Base-by-base conservation (phyloP, 2,888 invertebrate species). In the Chaitophorus viminalis region DNA sequence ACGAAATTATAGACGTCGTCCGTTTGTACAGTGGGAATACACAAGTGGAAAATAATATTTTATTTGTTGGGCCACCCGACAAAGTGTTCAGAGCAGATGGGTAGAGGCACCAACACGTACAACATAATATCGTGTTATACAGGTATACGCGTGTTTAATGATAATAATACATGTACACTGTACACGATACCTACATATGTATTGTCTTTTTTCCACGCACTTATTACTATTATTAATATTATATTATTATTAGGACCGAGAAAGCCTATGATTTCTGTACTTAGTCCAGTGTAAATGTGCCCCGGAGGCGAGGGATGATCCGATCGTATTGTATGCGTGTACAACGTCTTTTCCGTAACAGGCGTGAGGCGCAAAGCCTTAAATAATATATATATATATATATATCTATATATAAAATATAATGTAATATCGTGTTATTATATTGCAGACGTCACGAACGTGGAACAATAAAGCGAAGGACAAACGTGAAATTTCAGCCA, bases 391-490 rank as follows among this genome's bases (percentile, higher is more conserved):
- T 36, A 6, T 36, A 6, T 6, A 6, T 36, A 6, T 36, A 6
- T 46, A 14, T 46, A 1, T 9, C 1, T 46, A 72, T 29, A 72
- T 11, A 3, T 18, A 1, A 6, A 18, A 4, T 72, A 14, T 14
- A 72, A 29, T 70, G 11, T 25, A 25, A n/a, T 70, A 81, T 46
- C 81, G 81, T 82, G 60, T 84, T 75, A 76, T 84, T 76, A 65
- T 76, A 65, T 76, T 65, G 36, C 54, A 54, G 74, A 83, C 83
- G 54, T 83, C 83, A 83, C 83, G 83, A 83, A 83, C 36, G 60
- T 83, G 36, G 5, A 75, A 75, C 36, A 83, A 76, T 54, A 82
- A 31, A 68, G 76, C 84, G 65, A 39, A 76, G 76, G 84, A 76
- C 84, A 74, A 60, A 76, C 84, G 52, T 82, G 70, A 82, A 79